Evolutionary conservation across 2,797 vertebrate genomes (phyloP).

Genomic region (Chaenodraco wilsoni): DNA sequence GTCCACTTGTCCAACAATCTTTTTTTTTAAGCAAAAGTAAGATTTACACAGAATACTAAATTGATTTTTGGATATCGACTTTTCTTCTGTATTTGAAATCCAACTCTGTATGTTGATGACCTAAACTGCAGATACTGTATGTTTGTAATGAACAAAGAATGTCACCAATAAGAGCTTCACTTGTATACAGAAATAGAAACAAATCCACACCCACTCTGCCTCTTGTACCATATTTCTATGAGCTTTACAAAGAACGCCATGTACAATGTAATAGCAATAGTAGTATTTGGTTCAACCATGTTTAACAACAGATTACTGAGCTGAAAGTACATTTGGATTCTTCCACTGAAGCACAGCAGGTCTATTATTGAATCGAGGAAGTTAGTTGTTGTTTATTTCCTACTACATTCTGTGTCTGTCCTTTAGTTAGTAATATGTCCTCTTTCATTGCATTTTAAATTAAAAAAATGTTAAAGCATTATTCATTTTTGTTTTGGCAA

Average conservation of each 20-base stretch:
- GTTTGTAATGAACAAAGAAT: slow-evolving; percentile 1
- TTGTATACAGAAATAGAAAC: slow-evolving; percentile 1
- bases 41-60: not conserved
- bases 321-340: not conserved
- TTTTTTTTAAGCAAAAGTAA: not conserved
- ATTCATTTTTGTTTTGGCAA: not conserved
- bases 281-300: not conserved
- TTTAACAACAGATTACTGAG: not conserved
- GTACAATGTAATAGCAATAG: not conserved
- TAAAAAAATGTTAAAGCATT: not conserved
- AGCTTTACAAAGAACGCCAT: not conserved
- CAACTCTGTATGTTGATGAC: slow-evolving; percentile 10
- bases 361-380: not conserved
- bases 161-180: not conserved
- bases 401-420: not conserved
- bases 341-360: not conserved
- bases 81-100: not conserved
- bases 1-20: not conserved
- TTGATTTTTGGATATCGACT: not conserved
- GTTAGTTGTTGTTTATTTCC: not conserved
- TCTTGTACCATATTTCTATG: not conserved
- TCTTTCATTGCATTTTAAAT: not conserved
- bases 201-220: not conserved
- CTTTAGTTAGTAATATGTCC: not conserved
- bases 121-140: not conserved